These are phyloP conservation scores for Arctopsyche grandis DNA, from an alignment of 1,140 invertebrate species.

Conservation along the genomic window DNA sequence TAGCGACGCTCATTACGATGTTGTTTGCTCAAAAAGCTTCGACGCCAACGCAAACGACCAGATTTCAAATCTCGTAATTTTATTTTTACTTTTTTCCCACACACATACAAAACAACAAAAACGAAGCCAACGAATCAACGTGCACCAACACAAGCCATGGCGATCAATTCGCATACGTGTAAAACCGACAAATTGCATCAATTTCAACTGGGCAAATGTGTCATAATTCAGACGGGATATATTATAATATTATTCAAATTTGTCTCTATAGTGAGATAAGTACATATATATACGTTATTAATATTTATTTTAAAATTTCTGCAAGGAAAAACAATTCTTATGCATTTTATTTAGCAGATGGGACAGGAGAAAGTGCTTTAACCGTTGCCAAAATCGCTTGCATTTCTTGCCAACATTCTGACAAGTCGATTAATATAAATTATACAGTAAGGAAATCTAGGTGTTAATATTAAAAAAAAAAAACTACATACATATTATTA, in stretches of 20 bases:
- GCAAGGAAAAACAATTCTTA: background rate
- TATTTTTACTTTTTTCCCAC: conserved; percentile 31
- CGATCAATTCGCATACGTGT: too few relatives aligned
- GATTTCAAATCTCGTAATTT: conserved; percentile 40
- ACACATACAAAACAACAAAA: too few relatives aligned
- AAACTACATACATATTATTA: background rate
- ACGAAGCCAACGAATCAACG: too few relatives aligned
- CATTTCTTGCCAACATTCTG: background rate
- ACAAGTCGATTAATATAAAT: conserved; percentile 7
- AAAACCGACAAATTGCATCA: too few relatives aligned
- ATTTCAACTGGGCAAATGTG: too few relatives aligned
- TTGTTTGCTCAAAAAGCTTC: background rate
- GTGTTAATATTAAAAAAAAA: background rate
- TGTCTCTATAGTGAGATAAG: too few relatives aligned
- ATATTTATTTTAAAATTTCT: too few relatives aligned
- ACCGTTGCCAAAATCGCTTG: background rate
- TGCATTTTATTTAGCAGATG: background rate
- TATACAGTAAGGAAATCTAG: background rate
- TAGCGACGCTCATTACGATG: too few relatives aligned
- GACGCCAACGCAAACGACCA: conserved; percentile 36
- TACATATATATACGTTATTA: too few relatives aligned
- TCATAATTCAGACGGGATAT: too few relatives aligned
- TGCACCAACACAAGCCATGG: too few relatives aligned
- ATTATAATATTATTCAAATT: too few relatives aligned
- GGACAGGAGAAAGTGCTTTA: background rate